Conservation (phyloP, 2,888 invertebrate genomes). For the Thysanoteuthis rhombus region DNA sequence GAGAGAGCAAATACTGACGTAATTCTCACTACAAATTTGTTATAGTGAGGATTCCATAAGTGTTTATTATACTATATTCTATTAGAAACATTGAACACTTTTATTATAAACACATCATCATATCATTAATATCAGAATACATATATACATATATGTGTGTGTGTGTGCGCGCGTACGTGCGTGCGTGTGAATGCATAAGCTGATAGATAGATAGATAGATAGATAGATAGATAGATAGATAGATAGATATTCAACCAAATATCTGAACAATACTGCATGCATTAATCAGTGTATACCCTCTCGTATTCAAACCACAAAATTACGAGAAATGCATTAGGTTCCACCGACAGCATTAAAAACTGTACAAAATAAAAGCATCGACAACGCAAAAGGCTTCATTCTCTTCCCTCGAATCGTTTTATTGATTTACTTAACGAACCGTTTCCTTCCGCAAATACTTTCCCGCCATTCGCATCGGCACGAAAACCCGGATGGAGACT, state of each 20-base stretch:
- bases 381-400: not conserved
- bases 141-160: too few relatives aligned
- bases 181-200: not conserved
- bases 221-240: not conserved
- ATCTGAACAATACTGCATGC: not conserved
- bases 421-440: slow-evolving; percentile 12
- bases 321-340: slow-evolving; percentile 12
- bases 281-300: not conserved
- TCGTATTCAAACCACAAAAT: not conserved
- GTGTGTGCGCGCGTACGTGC: too few relatives aligned
- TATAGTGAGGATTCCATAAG: too few relatives aligned
- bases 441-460: slow-evolving; percentile 1
- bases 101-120: too few relatives aligned
- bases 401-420: not conserved
- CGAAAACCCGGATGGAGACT: not conserved
- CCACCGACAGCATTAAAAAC: not conserved
- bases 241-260: too few relatives aligned
- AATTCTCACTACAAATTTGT: too few relatives aligned
- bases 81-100: too few relatives aligned
- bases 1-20: too few relatives aligned
- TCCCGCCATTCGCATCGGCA: not conserved
- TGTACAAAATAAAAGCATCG: not conserved
- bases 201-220: not conserved
- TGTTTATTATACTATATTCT: too few relatives aligned
- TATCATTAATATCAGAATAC: too few relatives aligned